A percentile compares a stretch with the other conserved stretches of the same genome.
Conservation (phyloP, 2,113 vertebrate species). For the Aegithalos caudatus region DNA sequence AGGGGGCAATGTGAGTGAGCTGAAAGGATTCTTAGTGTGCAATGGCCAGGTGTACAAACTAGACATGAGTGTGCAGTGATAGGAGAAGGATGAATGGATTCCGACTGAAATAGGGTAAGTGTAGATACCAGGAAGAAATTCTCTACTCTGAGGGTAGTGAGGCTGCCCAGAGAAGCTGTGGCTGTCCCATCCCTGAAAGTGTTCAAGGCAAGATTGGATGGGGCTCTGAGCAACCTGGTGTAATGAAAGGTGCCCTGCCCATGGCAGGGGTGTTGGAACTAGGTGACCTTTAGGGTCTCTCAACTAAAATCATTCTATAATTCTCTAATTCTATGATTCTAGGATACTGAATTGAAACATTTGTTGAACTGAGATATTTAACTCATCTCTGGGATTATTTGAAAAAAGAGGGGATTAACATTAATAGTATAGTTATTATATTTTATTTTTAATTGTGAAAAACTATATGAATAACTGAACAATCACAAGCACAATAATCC, state of each 20-base stretch:
- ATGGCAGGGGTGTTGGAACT: neutral
- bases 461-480: neutral
- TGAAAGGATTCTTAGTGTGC: neutral
- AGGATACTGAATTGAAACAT: neutral
- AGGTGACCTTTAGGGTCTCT: neutral
- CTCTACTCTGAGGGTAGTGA: neutral
- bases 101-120: neutral
- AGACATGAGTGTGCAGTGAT: too few species aligned
- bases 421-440: neutral
- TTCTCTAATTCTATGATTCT: neutral
- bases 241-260: neutral
- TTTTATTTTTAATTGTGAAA: neutral
- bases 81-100: neutral
- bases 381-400: neutral
- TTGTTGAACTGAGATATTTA: neutral
- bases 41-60: neutral
- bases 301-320: neutral
- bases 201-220: too few species aligned
- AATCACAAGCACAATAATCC: neutral
- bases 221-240: neutral
- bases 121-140: neutral
- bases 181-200: neutral
- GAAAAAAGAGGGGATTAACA: accelerated
- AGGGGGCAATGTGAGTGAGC: neutral
- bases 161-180: neutral